Conservation (phyloP, 2,113 vertebrate genomes). For the Anguilla japonica region DNA sequence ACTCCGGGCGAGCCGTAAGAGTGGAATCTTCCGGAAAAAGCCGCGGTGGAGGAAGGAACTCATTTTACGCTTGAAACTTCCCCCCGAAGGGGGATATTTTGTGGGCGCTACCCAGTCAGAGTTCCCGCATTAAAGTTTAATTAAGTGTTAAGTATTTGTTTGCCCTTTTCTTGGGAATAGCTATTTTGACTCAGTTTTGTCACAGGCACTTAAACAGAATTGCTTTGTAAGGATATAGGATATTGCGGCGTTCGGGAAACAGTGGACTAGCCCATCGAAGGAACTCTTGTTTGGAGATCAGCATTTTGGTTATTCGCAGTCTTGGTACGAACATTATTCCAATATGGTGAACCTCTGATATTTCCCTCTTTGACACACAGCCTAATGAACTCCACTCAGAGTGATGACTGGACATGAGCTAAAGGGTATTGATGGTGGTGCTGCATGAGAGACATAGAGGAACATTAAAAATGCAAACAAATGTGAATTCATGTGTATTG, state of each 20-base stretch:
- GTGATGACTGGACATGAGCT: not conserved
- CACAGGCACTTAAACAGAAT: not conserved
- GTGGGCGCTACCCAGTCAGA: not conserved
- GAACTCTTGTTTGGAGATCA: not conserved
- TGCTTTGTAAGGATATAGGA: not conserved
- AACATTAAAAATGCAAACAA: not conserved
- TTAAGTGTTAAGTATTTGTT: conserved; percentile 17
- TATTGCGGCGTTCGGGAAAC: not conserved
- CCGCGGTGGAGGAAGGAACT: not conserved
- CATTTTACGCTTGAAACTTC: not conserved
- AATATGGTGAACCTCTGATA: not conserved
- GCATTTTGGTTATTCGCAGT: not conserved
- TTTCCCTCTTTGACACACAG: not conserved
- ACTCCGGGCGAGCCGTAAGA: not conserved
- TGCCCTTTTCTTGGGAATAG: not conserved
- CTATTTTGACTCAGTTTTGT: not conserved
- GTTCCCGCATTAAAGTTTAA: conserved; percentile 15
- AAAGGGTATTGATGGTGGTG: not conserved
- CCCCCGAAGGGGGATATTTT: not conserved
- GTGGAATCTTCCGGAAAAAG: not conserved
- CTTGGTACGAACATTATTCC: not conserved
- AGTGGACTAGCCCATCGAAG: not conserved
- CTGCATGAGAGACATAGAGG: not conserved
- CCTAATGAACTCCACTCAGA: not conserved
- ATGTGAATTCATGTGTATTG: not conserved